phyloP scores from a whole-genome alignment of 2,113 vertebrate genomes.

The Kobus ellipsiprymnus region DNA sequence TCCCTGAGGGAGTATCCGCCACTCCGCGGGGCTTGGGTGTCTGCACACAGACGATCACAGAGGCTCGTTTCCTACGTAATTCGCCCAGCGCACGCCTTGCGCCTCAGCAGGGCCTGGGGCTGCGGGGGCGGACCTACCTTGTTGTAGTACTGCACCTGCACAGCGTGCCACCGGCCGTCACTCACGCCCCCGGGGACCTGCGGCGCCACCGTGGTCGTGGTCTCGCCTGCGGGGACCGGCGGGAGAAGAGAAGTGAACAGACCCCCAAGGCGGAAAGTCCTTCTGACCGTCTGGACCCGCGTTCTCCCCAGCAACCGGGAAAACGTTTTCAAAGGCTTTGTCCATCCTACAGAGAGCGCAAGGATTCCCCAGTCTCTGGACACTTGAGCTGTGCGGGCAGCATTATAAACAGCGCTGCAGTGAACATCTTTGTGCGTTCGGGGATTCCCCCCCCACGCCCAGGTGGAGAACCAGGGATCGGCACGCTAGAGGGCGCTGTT shows the following conservation, averaged over 20 bases:
- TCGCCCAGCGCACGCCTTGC: accelerated
- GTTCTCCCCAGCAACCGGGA: accelerated
- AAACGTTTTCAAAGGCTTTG: accelerated
- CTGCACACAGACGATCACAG: not conserved
- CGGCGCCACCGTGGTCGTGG: constrained; percentile 90
- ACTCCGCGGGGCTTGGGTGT: not conserved
- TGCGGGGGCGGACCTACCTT: constrained; percentile 83
- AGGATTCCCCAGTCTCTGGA: accelerated
- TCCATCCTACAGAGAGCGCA: accelerated
- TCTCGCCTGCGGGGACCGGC: constrained; percentile 83
- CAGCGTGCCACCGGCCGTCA: constrained; percentile 94
- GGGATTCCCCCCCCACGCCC: accelerated
- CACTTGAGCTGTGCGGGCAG: accelerated
- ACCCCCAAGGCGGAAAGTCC: accelerated
- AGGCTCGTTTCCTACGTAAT: accelerated
- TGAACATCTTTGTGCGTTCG: accelerated
- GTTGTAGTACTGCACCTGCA: constrained; percentile 97
- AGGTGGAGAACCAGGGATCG: accelerated
- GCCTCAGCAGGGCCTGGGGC: too few species aligned
- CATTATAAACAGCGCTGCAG: accelerated
- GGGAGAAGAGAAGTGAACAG: not conserved
- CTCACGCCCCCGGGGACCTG: constrained; percentile 91
- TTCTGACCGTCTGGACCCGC: accelerated
- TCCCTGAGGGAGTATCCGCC: not conserved
- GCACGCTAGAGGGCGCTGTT: accelerated